These are phyloP conservation scores for Prorops nasuta DNA, from an alignment of 1,140 invertebrate genomes.

Conservation along the genomic window DNA sequence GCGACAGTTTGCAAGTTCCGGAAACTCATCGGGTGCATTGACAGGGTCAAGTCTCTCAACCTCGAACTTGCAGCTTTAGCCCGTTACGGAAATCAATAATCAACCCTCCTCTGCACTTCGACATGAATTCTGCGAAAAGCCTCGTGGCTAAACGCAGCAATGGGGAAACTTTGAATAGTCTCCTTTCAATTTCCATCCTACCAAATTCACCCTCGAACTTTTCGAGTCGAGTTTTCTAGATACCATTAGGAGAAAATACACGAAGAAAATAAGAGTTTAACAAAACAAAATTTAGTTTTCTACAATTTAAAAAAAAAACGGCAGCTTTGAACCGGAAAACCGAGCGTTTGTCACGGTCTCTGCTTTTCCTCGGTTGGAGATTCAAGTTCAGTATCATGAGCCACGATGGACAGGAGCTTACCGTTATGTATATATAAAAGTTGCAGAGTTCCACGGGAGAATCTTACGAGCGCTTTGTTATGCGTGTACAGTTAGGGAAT, in stretches of 20 bases:
- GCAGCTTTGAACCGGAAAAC: background rate
- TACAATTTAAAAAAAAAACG: background rate
- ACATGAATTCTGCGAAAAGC: background rate
- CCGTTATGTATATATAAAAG: background rate
- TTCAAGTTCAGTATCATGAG: background rate
- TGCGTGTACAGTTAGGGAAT: too few species aligned
- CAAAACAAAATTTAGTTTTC: background rate
- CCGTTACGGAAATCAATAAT: too few species aligned
- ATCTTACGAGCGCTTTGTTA: too few species aligned
- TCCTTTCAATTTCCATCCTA: too few species aligned
- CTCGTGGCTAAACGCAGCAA: background rate
- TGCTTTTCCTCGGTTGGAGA: background rate
- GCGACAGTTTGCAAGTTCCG: constrained; percentile 15
- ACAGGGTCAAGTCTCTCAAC: too few species aligned
- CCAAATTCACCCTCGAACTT: too few species aligned
- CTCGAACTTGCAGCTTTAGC: too few species aligned
- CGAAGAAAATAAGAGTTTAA: background rate
- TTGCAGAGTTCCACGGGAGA: background rate
- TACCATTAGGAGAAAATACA: too few species aligned
- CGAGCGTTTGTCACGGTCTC: background rate
- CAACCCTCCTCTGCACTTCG: background rate
- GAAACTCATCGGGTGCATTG: background rate
- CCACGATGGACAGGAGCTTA: too few species aligned
- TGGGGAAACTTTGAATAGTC: background rate
- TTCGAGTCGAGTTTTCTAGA: too few species aligned